A percentile compares a stretch with the other conserved stretches of the same genome.
Conservation (phyloP, 1,140 invertebrate genomes). For the Daktulosphaira vitifoliae region DNA sequence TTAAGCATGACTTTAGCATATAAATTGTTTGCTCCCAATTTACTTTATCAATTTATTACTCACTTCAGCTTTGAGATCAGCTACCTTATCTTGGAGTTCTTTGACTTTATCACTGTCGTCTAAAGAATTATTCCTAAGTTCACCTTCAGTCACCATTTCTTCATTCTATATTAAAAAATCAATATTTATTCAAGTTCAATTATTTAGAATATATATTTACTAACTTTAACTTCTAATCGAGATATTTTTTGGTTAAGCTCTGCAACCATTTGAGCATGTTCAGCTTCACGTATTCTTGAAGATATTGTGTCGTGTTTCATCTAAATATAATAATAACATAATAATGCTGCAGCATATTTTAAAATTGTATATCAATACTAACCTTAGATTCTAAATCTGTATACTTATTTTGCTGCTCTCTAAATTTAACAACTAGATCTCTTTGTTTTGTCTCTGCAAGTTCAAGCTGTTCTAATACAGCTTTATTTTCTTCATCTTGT, state of each 20-base stretch:
- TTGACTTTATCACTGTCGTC: conserved; percentile 74
- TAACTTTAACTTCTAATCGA: conserved; percentile 80
- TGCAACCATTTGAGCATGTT: conserved; percentile 86
- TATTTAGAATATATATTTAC: background rate
- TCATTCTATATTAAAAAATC: conserved; percentile 60
- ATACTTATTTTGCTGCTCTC: conserved; percentile 81
- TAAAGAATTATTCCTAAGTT: conserved; percentile 62
- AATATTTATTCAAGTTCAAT: background rate
- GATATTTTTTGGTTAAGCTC: conserved; percentile 92
- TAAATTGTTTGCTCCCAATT: too few relatives aligned
- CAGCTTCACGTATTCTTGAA: conserved; percentile 85
- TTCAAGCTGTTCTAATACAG: conserved; percentile 68
- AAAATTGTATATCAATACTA: conserved; percentile 40
- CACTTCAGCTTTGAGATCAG: conserved; percentile 86
- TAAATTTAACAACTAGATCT: conserved; percentile 63
- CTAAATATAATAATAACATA: conserved; percentile 41
- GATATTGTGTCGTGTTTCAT: conserved; percentile 93
- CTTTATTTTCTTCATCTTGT: conserved; percentile 88
- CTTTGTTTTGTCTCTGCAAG: conserved; percentile 59
- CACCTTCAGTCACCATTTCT: conserved; percentile 80
- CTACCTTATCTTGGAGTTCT: conserved; percentile 82
- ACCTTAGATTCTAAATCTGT: conserved; percentile 77
- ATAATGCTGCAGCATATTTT: too few relatives aligned
- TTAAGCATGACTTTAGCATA: too few relatives aligned
- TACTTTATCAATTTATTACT: conserved; percentile 39